A percentile compares a stretch with the other conserved stretches of the same genome.
phyloP scores from a whole-genome alignment of 2,113 vertebrate genomes.

The Stercorarius parasiticus region DNA sequence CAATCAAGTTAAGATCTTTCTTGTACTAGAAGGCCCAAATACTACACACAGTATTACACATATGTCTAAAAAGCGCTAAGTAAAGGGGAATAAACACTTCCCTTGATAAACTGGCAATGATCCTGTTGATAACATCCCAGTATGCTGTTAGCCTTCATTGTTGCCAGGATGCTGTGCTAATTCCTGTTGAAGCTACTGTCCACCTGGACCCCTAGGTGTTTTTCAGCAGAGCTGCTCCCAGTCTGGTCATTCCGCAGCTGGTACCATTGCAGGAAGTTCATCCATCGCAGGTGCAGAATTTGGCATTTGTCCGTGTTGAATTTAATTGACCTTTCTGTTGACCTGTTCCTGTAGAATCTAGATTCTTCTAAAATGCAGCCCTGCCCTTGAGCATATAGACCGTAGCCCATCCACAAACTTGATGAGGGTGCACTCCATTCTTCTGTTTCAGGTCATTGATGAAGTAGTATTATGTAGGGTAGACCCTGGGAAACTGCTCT shows the following conservation, averaged over 20 bases:
- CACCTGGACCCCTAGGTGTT: neutral
- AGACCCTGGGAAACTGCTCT: neutral
- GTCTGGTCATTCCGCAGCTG: neutral
- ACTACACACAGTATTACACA: neutral
- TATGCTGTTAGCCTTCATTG: neutral
- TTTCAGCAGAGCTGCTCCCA: neutral
- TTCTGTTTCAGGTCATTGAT: neutral
- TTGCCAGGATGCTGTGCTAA: neutral
- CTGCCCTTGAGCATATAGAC: neutral
- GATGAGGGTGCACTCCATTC: neutral
- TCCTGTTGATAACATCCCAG: neutral
- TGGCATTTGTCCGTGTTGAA: neutral
- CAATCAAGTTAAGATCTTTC: neutral
- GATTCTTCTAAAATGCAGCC: neutral
- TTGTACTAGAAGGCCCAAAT: neutral
- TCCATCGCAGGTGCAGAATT: neutral
- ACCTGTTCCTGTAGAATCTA: neutral
- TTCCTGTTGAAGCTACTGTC: neutral
- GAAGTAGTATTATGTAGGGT: neutral
- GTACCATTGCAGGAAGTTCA: neutral
- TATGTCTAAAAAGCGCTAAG: neutral
- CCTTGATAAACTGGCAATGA: neutral
- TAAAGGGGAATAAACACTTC: neutral
- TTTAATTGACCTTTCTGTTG: neutral
- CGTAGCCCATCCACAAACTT: neutral